Conservation (phyloP, 2,113 vertebrate genomes). For the Pandion haliaetus region DNA sequence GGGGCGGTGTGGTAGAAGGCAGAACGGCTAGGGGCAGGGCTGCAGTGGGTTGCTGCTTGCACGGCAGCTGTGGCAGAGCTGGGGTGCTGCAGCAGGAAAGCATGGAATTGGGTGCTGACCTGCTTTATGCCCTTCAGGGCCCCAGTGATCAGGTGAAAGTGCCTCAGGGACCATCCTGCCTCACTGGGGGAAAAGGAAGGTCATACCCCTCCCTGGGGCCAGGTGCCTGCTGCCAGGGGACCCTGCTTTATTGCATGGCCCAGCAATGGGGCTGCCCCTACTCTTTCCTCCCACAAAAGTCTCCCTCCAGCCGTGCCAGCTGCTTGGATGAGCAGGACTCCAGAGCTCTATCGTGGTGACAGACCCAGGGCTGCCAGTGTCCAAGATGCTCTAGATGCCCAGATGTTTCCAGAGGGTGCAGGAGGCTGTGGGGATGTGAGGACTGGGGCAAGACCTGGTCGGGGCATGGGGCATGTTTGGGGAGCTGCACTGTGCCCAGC, state of each 20-base stretch:
- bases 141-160: background rate
- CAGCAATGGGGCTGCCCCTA: background rate
- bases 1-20: background rate
- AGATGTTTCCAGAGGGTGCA: background rate
- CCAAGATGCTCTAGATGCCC: background rate
- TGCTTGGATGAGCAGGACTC: background rate
- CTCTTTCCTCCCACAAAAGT: background rate
- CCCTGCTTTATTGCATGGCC: background rate
- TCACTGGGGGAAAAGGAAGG: background rate
- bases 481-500: background rate
- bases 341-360: background rate
- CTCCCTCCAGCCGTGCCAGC: background rate
- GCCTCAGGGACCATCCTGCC: background rate
- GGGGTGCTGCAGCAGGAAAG: background rate
- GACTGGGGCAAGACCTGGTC: background rate
- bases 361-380: background rate
- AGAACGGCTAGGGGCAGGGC: background rate
- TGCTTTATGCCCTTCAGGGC: background rate
- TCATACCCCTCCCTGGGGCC: background rate
- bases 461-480: rapidly evolving
- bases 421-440: background rate
- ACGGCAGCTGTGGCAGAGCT: background rate
- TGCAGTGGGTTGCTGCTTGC: background rate
- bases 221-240: background rate
- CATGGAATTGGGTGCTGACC: rapidly evolving